These are phyloP conservation scores for Drosophila lini DNA, from an alignment of 1,140 invertebrate species.

Conservation along the genomic window DNA sequence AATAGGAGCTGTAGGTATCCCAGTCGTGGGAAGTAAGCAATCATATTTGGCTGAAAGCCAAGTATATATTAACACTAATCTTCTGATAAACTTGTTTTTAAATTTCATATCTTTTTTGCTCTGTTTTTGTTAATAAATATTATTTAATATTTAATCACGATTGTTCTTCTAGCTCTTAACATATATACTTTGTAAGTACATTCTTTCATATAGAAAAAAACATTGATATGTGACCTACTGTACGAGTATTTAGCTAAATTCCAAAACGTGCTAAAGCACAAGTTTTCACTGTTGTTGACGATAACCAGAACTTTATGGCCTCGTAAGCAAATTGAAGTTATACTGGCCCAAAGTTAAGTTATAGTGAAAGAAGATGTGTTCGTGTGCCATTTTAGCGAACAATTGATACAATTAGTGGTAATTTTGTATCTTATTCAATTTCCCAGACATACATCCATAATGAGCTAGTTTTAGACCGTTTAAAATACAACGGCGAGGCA, in stretches of 20 bases:
- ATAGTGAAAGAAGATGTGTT: background rate
- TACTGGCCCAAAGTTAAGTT: background rate
- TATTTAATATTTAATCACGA: background rate
- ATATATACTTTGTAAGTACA: too few species aligned
- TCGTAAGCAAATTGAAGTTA: conserved; percentile 1
- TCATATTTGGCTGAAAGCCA: conserved; percentile 2
- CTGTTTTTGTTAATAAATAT: background rate
- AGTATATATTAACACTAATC: background rate
- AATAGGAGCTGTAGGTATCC: conserved; percentile 4
- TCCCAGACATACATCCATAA: conserved; percentile 9
- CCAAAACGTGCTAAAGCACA: conserved; percentile 11
- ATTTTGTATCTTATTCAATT: conserved; percentile 1
- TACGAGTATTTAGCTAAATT: background rate
- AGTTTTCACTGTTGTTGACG: conserved; percentile 4
- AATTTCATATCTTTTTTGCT: background rate
- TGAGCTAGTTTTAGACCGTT: conserved; percentile 15
- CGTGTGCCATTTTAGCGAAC: conserved; percentile 1
- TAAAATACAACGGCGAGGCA: conserved; percentile 17
- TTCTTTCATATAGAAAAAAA: background rate
- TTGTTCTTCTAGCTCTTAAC: too few species aligned
- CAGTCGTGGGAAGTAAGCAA: conserved; percentile 13
- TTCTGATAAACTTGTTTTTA: background rate
- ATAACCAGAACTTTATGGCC: background rate
- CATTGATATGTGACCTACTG: background rate
- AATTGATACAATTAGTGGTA: conserved; percentile 24